These are phyloP conservation scores for Centropus bengalensis DNA, from an alignment of 2,113 vertebrate genomes.

Conservation along the genomic window DNA sequence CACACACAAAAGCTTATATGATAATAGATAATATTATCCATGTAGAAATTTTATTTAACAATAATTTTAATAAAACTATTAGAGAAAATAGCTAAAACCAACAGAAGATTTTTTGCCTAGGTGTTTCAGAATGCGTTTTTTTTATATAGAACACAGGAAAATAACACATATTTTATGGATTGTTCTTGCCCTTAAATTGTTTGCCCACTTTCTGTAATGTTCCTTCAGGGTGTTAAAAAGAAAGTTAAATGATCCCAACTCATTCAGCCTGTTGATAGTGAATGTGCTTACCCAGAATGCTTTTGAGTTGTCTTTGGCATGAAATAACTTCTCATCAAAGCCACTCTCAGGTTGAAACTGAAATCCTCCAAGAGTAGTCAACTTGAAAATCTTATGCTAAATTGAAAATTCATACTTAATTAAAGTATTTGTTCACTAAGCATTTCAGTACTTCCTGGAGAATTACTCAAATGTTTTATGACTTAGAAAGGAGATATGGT, in stretches of 20 bases:
- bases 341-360: neutral
- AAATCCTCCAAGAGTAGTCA: neutral
- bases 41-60: neutral
- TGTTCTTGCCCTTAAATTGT: neutral
- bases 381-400: neutral
- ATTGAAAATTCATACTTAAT: neutral
- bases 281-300: neutral
- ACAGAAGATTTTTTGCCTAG: neutral
- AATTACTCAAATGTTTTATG: neutral
- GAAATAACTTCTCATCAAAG: conserved; percentile 3
- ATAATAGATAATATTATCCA: neutral
- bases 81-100: neutral
- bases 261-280: neutral
- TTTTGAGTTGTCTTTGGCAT: neutral
- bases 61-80: neutral
- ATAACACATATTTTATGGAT: neutral
- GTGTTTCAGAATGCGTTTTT: neutral
- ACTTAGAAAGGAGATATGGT: neutral
- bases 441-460: neutral
- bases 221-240: neutral
- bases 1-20: neutral
- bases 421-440: neutral
- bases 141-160: neutral
- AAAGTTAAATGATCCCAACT: neutral
- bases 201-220: neutral